Percentiles rank a stretch among this genome's conserved stretches.
phyloP scores from a whole-genome alignment of 2,797 vertebrate species.

The Rhabdomys pumilio region DNA sequence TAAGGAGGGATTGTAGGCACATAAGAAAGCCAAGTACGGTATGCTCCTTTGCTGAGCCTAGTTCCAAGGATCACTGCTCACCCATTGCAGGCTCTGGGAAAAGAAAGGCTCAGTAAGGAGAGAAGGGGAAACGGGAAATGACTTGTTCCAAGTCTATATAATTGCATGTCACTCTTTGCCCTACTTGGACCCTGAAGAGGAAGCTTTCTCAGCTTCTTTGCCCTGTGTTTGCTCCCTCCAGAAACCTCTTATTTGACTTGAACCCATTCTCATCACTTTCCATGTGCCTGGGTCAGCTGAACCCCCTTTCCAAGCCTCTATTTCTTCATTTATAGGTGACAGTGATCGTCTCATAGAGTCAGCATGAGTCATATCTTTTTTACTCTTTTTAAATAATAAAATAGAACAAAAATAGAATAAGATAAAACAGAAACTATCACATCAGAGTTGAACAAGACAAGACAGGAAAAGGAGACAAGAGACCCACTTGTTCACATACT shows the following conservation, averaged over 20 bases:
- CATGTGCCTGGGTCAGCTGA: not conserved
- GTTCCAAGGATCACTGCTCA: slow-evolving; percentile 21
- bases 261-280: not conserved
- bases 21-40: slow-evolving; percentile 50
- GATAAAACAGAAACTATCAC: not conserved
- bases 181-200: not conserved
- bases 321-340: not conserved
- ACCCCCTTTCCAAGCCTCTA: not conserved
- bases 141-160: not conserved
- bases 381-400: not conserved
- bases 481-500: not conserved
- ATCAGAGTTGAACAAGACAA: not conserved
- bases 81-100: not conserved
- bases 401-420: not conserved
- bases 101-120: not conserved
- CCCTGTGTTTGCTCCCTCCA: too few relatives aligned
- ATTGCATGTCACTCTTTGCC: not conserved
- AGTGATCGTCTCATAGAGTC: too few relatives aligned
- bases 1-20: slow-evolving; percentile 56
- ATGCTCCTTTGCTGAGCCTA: not conserved
- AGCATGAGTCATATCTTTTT: not conserved
- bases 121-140: not conserved
- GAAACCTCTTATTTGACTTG: not conserved
- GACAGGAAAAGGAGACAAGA: not conserved
- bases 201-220: not conserved